phyloP scores from a whole-genome alignment of 2,888 invertebrate species.

The Trissoscelio sp. region DNA sequence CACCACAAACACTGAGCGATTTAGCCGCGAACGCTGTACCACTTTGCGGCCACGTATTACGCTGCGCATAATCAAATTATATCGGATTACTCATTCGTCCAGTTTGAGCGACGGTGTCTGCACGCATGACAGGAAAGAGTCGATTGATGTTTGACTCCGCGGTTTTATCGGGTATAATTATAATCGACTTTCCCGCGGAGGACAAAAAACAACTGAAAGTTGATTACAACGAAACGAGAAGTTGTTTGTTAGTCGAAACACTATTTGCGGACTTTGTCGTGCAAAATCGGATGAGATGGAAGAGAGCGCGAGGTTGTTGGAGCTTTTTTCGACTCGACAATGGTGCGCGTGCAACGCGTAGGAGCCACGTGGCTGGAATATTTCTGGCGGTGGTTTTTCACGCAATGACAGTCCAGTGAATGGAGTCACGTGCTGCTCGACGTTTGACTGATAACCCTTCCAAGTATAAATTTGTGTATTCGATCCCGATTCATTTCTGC shows the following conservation, averaged over 20 bases:
- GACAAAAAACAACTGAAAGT: slow-evolving; percentile 1
- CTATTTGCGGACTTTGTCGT: slow-evolving; percentile 9
- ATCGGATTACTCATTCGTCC: slow-evolving; percentile 79
- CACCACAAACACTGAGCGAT: slow-evolving; percentile 81
- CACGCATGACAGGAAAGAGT: slow-evolving; percentile 36
- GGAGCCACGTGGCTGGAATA: slow-evolving; percentile 76
- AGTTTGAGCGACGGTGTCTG: slow-evolving; percentile 27
- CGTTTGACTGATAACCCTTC: slow-evolving; percentile 80
- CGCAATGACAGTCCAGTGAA: slow-evolving; percentile 83
- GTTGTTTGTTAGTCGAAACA: slow-evolving; percentile 5
- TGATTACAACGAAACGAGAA: slow-evolving; percentile 27
- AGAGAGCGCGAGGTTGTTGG: not conserved
- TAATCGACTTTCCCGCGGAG: slow-evolving; percentile 7
- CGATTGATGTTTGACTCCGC: slow-evolving; percentile 52
- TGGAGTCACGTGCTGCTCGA: slow-evolving; percentile 79
- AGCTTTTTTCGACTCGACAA: slow-evolving; percentile 54
- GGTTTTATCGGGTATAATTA: slow-evolving; percentile 30
- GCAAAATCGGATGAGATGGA: slow-evolving; percentile 18
- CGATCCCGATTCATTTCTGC: slow-evolving; percentile 72
- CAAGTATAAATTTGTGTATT: slow-evolving; percentile 75
- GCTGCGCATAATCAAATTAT: slow-evolving; percentile 81
- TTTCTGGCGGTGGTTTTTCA: slow-evolving; percentile 80
- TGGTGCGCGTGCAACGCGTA: slow-evolving; percentile 62
- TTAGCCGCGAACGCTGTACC: slow-evolving; percentile 78
- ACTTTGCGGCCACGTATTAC: slow-evolving; percentile 72